These are phyloP conservation scores for Coccyzus lansbergi DNA, from an alignment of 2,797 vertebrate species.

Conservation along the genomic window DNA sequence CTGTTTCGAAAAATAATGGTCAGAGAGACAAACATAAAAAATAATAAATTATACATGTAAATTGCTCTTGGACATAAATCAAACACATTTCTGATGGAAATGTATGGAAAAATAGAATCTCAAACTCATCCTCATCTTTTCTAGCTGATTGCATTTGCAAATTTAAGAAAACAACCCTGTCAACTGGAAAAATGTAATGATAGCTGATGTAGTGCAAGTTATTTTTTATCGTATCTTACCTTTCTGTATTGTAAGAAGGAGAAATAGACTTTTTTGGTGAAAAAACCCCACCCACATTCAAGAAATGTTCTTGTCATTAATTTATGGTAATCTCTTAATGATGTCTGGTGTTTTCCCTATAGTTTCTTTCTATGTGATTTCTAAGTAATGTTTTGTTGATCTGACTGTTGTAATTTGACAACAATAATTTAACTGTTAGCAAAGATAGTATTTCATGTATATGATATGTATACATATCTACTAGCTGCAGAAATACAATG, in stretches of 20 bases:
- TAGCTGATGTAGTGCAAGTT: not conserved
- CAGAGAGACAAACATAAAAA: not conserved
- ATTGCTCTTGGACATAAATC: not conserved
- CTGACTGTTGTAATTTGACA: not conserved
- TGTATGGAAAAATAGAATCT: not conserved
- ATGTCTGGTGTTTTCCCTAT: not conserved
- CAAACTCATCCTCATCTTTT: not conserved
- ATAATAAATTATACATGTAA: not conserved
- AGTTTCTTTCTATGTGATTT: not conserved
- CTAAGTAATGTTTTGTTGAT: not conserved
- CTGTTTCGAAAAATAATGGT: not conserved
- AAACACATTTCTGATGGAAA: not conserved
- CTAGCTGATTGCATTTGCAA: rapidly evolving
- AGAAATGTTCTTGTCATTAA: not conserved
- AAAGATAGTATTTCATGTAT: not conserved
- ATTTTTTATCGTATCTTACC: not conserved
- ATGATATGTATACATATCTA: not conserved
- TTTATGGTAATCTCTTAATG: not conserved
- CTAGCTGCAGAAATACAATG: not conserved
- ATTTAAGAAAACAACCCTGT: not conserved
- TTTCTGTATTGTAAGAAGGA: not conserved
- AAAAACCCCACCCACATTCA: not conserved
- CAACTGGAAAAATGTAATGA: not conserved
- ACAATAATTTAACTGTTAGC: not conserved
- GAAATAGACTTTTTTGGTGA: not conserved